These are phyloP conservation scores for Blastomussa wellsi DNA, from an alignment of 92 coral and sea anemone genomes.

Conservation along the genomic window DNA sequence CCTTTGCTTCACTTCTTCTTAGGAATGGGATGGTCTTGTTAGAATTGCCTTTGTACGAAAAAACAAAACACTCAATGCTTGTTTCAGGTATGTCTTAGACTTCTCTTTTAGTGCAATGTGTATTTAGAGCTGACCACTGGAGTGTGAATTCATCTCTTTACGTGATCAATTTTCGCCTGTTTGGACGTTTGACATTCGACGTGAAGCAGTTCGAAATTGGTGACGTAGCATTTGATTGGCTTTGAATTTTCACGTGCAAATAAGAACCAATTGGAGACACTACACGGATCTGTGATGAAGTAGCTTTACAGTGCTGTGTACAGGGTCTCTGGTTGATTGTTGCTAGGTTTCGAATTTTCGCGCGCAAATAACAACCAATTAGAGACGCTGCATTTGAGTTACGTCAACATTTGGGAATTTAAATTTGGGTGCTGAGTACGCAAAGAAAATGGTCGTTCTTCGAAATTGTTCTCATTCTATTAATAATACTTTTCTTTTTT, in stretches of 20 bases:
- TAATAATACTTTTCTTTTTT: background rate
- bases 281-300: background rate
- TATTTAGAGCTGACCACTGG: no score
- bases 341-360: background rate
- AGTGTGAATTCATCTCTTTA: no score
- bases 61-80: slow-evolving; percentile 88
- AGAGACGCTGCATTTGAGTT: background rate
- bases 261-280: background rate
- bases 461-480: background rate
- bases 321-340: background rate
- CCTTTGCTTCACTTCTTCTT: background rate
- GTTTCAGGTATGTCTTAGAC: slow-evolving; percentile 89
- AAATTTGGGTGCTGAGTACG: no score
- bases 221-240: background rate
- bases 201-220: background rate
- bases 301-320: background rate
- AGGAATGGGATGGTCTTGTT: slow-evolving; percentile 99
- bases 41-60: slow-evolving; percentile 97
- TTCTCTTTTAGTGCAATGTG: no score
- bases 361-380: no score
- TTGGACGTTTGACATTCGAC: no score
- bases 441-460: no score
- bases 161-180: no score
- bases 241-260: no score
- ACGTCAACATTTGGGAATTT: background rate